Evolutionary conservation across 2,888 invertebrate species (phyloP).

Genomic region (Apotomis capreana): DNA sequence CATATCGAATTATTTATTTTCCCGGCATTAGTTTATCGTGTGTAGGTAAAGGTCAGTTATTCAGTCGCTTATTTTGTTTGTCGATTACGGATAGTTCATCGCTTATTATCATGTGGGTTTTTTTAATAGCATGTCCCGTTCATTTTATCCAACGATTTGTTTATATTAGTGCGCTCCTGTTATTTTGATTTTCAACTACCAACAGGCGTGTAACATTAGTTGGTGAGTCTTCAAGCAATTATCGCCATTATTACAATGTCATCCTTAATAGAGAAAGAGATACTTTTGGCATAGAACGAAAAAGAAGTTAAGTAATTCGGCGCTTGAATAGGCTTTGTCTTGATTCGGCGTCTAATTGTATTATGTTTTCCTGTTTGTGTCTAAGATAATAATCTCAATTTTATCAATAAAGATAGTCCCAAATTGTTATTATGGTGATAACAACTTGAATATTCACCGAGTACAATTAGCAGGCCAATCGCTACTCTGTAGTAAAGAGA

Average conservation of each 20-base stretch:
- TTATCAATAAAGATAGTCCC: too few species aligned
- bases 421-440: not conserved
- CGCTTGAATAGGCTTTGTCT: too few species aligned
- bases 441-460: slow-evolving; percentile 7
- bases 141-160: slow-evolving; percentile 36
- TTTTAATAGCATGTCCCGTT: slow-evolving; percentile 78
- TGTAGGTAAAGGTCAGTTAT: slow-evolving; percentile 51
- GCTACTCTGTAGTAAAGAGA: not conserved
- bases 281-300: too few species aligned
- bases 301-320: too few species aligned
- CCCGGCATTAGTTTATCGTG: slow-evolving; percentile 40
- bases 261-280: not conserved
- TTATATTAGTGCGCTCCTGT: slow-evolving; percentile 33
- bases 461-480: slow-evolving; percentile 9
- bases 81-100: slow-evolving; percentile 52
- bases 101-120: slow-evolving; percentile 82
- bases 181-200: slow-evolving; percentile 35
- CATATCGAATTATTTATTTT: not conserved
- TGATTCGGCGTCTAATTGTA: too few species aligned
- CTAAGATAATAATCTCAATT: too few species aligned
- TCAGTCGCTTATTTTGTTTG: slow-evolving; percentile 50
- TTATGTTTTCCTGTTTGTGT: too few species aligned
- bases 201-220: slow-evolving; percentile 14
- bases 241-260: not conserved
- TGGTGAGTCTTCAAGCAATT: not conserved